Evolutionary conservation across 2,113 vertebrate species (phyloP), one percentile per base, ranked within the genome.

Genomic region (Strix uralensis): DNA sequence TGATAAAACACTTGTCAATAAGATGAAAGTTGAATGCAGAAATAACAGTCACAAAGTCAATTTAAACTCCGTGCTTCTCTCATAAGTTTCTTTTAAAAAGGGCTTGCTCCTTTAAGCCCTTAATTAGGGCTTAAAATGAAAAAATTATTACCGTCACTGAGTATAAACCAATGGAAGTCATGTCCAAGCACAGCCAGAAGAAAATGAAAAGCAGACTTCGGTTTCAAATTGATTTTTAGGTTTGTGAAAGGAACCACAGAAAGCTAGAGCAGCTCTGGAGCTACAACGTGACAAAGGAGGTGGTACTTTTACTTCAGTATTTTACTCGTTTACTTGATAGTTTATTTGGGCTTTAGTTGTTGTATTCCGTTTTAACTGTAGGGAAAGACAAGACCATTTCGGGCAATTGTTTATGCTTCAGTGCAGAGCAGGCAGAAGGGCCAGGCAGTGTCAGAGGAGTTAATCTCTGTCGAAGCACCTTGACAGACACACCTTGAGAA

Each of bases 1-100:
- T 26, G 79, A 97, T 58, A 90, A 90, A 95, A 95, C 12, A n/a
- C 15, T 74, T 86, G 32, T 95, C 87, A 97, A 10, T 84, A 94
- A 93, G 58, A 82, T 14, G 20, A 47, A 91, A 86, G 22, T 0
- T 58, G 49, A 89, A 66, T 34, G 57, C 54, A 89, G 74, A 96
- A 89, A 26, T 52, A 81, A 36, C 15, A 67, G 38, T 49, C 22
- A 75, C 36, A 86, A 88, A 57, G 46, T 47, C 38, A 80, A 8
- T 32, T 59, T 54, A 25, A 81, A 83, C 9, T 81, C 30, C 1
- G 2, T 20, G 17, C 25, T 46, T 46, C 5, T 42, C 0, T 0
- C 23, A 78, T 30, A 22, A 46, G 16, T 46, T 46, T 38, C 23
- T 62, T 44, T 46, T 23, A 40, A 80, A 77, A 72, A 72, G 1